A percentile compares a stretch with the other conserved stretches of the same genome.
phyloP scores from a whole-genome alignment of 2,113 vertebrate species.

The Rattus norvegicus region GRCr8 NC_086027.1:71767501-71768000 shows the following conservation, averaged over 20 bases:
- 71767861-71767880: slow-evolving; percentile 49
- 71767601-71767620: neutral
- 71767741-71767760: neutral
- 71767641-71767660: neutral
- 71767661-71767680: neutral
- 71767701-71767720: neutral
- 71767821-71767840: slow-evolving; percentile 62
- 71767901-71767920: neutral
- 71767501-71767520: neutral
- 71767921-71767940: slow-evolving; percentile 59
- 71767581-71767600: neutral
- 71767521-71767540: neutral
- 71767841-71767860: slow-evolving; percentile 76
- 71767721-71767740: neutral
- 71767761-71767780: neutral
- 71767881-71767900: slow-evolving; percentile 35
- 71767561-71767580: neutral
- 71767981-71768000: slow-evolving; percentile 5
- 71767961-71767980: slow-evolving; percentile 46
- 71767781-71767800: slow-evolving; percentile 32
- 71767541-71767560: neutral
- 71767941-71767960: slow-evolving; percentile 39
- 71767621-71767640: neutral
- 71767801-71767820: neutral
- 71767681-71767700: neutral